Evolutionary conservation across 2,797 vertebrate species (phyloP), one percentile per base, ranked within the genome.

Genomic region (Balearica regulorum): DNA sequence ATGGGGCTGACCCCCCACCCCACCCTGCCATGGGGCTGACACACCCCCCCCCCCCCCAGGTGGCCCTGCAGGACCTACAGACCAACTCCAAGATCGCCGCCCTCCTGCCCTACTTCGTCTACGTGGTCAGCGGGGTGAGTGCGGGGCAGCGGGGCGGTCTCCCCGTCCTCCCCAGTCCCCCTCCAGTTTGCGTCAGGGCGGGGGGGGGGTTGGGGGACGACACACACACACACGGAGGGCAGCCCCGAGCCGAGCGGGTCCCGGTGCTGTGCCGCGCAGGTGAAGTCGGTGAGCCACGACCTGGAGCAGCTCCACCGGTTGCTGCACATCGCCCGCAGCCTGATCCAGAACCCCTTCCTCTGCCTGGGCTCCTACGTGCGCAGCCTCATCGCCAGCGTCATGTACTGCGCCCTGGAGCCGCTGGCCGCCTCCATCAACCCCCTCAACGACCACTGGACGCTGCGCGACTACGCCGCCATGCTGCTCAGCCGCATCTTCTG

Each of bases 361-460:
- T 99, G 99, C 96, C 97, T 99, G 98, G 99, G 99, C 57, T 98
- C 99, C 3, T 99, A 99, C 3, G 98, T 99, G 5, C 98, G 99
- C 58, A 99, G 99, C 94, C 97, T 99, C 57, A 98, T 99, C 33
- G 98, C 98, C 96, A 99, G 99, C 3, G 99, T 99, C 95, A 98
- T 99, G 97, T 99, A 99, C 97, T 99, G 99, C 80, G 99, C 99
- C 91, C 95, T 99, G 83, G 99, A 99, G 97, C 99, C 99, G 0
- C 98, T 99, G 75, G 99, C 99, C 0, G 99, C 99, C 75, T 99
- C 99, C 97, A 99, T 99, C 95, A 99, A 99, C 96, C 99, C 99
- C 5, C 98, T 99, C 44, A 99, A 99, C 13, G 99, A 99, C 98
- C 99, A 99, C 98, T 99, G 99, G 99, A 99, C 99, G 13, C 98